These are phyloP conservation scores for Meriones psammophilus DNA, from an alignment of 2,797 vertebrate species.

Conservation along the genomic window DNA sequence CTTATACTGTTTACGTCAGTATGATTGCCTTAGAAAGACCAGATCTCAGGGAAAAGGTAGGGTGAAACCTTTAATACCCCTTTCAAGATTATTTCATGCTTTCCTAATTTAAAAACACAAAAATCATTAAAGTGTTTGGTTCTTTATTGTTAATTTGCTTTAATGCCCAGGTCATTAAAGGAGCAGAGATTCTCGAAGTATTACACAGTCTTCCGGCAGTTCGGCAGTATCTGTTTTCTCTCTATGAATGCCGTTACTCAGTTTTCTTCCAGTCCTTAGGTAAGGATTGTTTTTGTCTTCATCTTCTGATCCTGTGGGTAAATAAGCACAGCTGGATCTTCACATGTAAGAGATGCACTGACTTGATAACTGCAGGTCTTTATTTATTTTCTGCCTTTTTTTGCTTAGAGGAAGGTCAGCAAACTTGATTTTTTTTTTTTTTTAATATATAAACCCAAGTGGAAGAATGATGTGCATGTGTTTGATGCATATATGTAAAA, in stretches of 20 bases:
- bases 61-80: fast-evolving
- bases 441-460: background rate
- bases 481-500: background rate
- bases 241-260: slow-evolving; percentile 97
- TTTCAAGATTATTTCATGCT: background rate
- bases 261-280: slow-evolving; percentile 98
- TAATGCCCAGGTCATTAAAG: slow-evolving; percentile 95
- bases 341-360: background rate
- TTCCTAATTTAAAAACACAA: background rate
- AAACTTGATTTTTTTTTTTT: background rate
- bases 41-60: slow-evolving; percentile 98
- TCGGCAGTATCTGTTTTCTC: slow-evolving; percentile 98
- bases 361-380: background rate
- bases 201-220: slow-evolving; percentile 95
- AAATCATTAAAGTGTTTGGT: background rate
- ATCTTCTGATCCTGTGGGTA: background rate
- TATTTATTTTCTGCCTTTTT: background rate
- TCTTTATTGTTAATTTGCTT: background rate
- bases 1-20: slow-evolving; percentile 98
- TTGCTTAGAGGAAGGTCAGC: background rate
- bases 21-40: slow-evolving; percentile 99
- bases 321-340: background rate
- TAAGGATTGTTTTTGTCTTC: slow-evolving; percentile 85
- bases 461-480: background rate
- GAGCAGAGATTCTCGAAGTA: slow-evolving; percentile 98